Evolutionary conservation across 2,113 vertebrate genomes (phyloP).

Genomic region (Neodon shergylaensis): DNA sequence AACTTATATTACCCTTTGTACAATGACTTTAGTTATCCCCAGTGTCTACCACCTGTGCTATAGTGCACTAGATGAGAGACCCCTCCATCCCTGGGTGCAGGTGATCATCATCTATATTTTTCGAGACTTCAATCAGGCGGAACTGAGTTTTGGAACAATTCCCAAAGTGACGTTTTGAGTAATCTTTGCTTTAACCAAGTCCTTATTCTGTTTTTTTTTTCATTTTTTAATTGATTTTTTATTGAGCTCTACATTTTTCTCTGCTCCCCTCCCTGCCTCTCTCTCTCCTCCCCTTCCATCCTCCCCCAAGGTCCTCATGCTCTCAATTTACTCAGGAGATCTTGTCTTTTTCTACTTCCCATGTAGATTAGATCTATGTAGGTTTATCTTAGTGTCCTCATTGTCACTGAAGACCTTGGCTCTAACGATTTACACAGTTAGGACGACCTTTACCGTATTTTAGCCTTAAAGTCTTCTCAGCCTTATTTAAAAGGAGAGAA

Average conservation of each 20-base stretch:
- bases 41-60: background rate
- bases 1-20: background rate
- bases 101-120: background rate
- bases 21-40: background rate
- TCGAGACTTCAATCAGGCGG: conserved; percentile 9
- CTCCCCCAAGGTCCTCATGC: no score
- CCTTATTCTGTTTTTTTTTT: conserved; percentile 24
- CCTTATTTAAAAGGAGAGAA: conserved; percentile 5
- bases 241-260: no score
- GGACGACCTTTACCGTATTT: background rate
- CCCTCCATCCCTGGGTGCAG: background rate
- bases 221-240: background rate
- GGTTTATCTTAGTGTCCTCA: no score
- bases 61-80: background rate
- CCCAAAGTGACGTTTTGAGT: conserved; percentile 45
- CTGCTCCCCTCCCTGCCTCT: no score
- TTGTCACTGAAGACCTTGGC: background rate
- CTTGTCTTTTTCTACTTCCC: no score
- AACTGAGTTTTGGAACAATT: background rate
- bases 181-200: conserved; percentile 33
- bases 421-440: background rate
- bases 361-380: no score
- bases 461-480: conserved; percentile 10
- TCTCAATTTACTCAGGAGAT: no score
- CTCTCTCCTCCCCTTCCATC: no score